These are phyloP conservation scores for Smittia sp. DNA, from an alignment of 2,888 invertebrate genomes.

Conservation along the genomic window DNA sequence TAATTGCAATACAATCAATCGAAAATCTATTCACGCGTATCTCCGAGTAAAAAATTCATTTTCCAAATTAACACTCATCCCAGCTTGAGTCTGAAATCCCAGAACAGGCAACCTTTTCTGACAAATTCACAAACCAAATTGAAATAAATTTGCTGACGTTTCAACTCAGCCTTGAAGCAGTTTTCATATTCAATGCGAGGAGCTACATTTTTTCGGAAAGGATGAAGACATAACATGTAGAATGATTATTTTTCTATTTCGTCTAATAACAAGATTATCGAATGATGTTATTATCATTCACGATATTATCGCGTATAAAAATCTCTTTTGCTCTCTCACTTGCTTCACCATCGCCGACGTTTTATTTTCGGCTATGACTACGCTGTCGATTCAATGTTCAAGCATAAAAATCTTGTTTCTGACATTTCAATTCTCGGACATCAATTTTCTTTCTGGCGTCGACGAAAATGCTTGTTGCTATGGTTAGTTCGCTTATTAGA, in stretches of 20 bases:
- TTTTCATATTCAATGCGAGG: neutral
- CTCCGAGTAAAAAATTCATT: neutral
- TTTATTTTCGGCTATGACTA: too few relatives aligned
- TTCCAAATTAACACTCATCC: neutral
- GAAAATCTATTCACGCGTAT: neutral
- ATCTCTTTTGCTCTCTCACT: constrained; percentile 22
- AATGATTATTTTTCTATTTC: constrained; percentile 33
- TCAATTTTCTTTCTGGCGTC: neutral
- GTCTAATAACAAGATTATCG: constrained; percentile 34
- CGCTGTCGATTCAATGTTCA: too few relatives aligned
- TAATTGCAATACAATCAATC: too few relatives aligned
- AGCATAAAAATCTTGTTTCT: neutral
- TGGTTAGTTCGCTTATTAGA: neutral
- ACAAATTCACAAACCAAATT: neutral
- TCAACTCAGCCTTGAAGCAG: neutral
- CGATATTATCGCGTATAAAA: constrained; percentile 30
- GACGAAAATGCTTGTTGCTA: neutral
- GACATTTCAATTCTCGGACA: neutral
- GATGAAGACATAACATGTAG: neutral
- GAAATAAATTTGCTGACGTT: constrained; percentile 11
- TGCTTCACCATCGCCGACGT: neutral
- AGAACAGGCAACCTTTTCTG: neutral
- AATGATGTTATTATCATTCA: constrained; percentile 39
- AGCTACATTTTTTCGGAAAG: neutral
- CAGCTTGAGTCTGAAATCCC: too few relatives aligned